A percentile compares a stretch with the other conserved stretches of the same genome.
phyloP scores from a whole-genome alignment of 1,140 invertebrate genomes.

The Geopemphigus sp. region DNA sequence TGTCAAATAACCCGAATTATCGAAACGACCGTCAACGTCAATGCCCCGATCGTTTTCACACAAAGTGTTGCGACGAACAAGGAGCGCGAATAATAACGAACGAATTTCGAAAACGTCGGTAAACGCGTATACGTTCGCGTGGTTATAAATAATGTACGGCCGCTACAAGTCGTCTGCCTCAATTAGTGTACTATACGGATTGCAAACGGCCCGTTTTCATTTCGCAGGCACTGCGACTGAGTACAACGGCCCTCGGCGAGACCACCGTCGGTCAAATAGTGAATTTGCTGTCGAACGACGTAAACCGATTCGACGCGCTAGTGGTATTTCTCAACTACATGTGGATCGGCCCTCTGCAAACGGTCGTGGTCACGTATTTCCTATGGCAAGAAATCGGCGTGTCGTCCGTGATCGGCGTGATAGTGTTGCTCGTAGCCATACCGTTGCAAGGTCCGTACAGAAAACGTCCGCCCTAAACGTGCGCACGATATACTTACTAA shows the following conservation, averaged over 20 bases:
- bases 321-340: conserved; percentile 72
- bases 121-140: no score
- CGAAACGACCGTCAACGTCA: no score
- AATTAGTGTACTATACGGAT: no score
- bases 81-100: no score
- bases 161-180: no score
- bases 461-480: no score
- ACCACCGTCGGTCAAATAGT: conserved; percentile 85
- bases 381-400: conserved; percentile 73
- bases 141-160: no score
- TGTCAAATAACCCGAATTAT: no score
- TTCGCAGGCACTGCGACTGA: conserved; percentile 64
- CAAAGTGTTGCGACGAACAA: no score
- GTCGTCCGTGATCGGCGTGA: conserved; percentile 74
- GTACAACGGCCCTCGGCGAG: conserved; percentile 68
- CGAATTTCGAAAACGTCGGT: no score
- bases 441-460: conserved; percentile 71
- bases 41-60: no score
- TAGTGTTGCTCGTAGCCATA: conserved; percentile 74
- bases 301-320: conserved; percentile 69
- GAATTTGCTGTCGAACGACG: conserved; percentile 89
- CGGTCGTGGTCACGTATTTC: conserved; percentile 71
- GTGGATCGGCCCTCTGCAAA: conserved; percentile 80
- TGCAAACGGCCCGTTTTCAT: background rate
- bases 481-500: no score